These are phyloP conservation scores for Porites lobata DNA, from an alignment of 92 coral and sea anemone species.

Conservation along the genomic window DNA sequence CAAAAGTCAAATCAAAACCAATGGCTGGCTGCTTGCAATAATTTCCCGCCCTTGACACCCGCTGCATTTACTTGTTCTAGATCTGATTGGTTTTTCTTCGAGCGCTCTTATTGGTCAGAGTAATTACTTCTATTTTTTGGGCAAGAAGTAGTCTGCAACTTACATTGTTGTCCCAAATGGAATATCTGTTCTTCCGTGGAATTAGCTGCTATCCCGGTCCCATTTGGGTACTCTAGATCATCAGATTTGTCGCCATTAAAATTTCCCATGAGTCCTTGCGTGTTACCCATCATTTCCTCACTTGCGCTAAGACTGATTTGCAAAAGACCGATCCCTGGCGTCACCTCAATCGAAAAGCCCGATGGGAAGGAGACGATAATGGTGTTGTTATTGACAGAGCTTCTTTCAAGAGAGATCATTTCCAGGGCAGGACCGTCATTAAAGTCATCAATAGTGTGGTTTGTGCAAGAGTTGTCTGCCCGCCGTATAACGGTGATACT, in stretches of 20 bases:
- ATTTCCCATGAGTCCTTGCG: constrained; percentile 80
- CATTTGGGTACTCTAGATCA: constrained; percentile 76
- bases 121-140: not conserved
- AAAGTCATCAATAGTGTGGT: constrained; percentile 37
- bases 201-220: constrained; percentile 55
- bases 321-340: constrained; percentile 71
- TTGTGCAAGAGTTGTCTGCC: constrained; percentile 33
- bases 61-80: too few species aligned
- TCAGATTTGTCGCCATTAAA: constrained; percentile 74
- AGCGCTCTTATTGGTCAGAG: too few species aligned
- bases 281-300: constrained; percentile 65
- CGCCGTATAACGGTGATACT: constrained; percentile 40
- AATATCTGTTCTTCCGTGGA: constrained; percentile 77
- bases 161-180: constrained; percentile 78
- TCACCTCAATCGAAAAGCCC: constrained; percentile 76
- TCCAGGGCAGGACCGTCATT: constrained; percentile 20
- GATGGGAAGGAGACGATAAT: constrained; percentile 62
- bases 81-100: not conserved
- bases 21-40: too few species aligned
- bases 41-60: too few species aligned
- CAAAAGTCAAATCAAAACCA: too few species aligned
- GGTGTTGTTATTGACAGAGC: constrained; percentile 57
- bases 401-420: constrained; percentile 28
- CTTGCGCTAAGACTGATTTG: constrained; percentile 71
- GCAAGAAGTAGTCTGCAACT: constrained; percentile 19